Conservation (phyloP, 2,113 vertebrate species). For the Oryzias melastigma region DNA sequence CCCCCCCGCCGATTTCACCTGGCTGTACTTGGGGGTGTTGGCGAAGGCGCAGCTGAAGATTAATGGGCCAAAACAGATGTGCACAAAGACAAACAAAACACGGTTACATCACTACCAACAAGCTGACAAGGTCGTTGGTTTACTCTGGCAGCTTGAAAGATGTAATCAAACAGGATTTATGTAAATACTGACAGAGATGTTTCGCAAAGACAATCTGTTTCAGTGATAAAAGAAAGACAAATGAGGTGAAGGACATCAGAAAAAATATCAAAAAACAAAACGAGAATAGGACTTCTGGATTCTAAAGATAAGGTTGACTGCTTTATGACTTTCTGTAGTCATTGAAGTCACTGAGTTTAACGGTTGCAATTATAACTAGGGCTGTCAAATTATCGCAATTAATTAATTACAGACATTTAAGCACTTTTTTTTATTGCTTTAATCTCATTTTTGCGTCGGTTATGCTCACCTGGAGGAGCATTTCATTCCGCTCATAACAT, state of each 20-base stretch:
- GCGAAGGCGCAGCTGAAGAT: constrained; percentile 87
- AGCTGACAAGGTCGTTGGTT: constrained; percentile 11
- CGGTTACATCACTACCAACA: constrained; percentile 26
- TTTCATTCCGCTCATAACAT: no score
- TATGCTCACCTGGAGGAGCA: no score
- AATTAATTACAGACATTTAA: no score
- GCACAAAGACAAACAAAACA: constrained; percentile 13
- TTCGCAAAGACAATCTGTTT: constrained; percentile 15
- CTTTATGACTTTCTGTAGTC: no score
- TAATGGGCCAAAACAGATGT: constrained; percentile 3
- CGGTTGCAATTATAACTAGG: no score
- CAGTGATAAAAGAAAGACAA: neutral
- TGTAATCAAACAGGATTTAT: constrained; percentile 34
- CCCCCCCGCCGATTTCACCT: constrained; percentile 86
- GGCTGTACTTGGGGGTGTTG: constrained; percentile 91
- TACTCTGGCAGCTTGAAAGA: constrained; percentile 17
- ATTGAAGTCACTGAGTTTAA: no score
- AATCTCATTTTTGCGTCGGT: no score
- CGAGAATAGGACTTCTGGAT: neutral
- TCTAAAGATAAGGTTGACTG: neutral
- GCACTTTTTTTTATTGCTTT: no score
- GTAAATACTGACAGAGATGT: constrained; percentile 9
- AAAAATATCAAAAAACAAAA: neutral
- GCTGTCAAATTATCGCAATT: no score
- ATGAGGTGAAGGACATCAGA: neutral